Evolutionary conservation across 2,797 vertebrate genomes (phyloP).

Genomic region (Gymnopithys bicolor): DNA sequence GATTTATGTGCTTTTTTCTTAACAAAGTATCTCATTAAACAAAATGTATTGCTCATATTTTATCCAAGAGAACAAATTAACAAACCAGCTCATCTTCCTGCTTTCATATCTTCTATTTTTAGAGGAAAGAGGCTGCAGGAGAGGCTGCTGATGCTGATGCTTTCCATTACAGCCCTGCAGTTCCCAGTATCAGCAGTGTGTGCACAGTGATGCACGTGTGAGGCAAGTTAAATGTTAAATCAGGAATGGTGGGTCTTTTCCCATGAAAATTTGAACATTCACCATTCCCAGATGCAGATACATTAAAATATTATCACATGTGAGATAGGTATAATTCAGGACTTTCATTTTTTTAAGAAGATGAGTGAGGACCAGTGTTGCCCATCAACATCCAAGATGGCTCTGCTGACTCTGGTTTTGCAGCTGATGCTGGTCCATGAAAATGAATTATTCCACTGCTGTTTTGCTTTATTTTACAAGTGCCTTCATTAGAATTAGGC

Average conservation of each 20-base stretch:
- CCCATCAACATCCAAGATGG: background rate
- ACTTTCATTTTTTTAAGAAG: background rate
- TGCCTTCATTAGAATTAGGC: background rate
- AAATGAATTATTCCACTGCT: background rate
- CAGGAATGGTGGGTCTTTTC: background rate
- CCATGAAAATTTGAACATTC: background rate
- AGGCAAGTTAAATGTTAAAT: background rate
- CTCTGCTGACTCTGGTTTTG: background rate
- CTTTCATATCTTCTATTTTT: background rate
- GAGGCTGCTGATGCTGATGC: background rate
- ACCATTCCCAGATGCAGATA: background rate
- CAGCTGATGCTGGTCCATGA: background rate
- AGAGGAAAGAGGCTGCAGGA: background rate
- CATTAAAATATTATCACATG: background rate
- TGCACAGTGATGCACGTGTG: accelerated
- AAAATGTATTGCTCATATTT: background rate
- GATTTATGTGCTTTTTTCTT: slow-evolving; percentile 54
- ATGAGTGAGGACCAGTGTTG: background rate
- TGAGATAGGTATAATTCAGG: background rate
- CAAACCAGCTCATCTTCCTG: background rate
- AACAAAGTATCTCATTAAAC: slow-evolving; percentile 54
- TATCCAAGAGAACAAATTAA: slow-evolving; percentile 5
- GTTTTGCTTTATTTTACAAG: background rate
- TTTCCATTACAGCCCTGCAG: background rate
- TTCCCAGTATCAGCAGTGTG: background rate